Conservation (phyloP, 2,888 invertebrate genomes). For the Euclidia mi region DNA sequence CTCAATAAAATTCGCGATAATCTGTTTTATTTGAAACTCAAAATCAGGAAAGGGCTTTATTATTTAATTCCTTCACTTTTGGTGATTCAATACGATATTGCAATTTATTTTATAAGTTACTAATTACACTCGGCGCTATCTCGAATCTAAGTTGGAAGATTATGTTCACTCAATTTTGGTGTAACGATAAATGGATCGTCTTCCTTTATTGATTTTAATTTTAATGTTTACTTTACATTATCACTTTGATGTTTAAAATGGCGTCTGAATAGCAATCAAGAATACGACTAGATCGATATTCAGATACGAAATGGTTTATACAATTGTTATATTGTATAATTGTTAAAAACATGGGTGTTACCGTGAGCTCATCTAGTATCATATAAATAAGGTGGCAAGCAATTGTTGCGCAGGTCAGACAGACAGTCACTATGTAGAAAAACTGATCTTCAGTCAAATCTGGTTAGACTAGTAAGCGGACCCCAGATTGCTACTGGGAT, state of each 20-base stretch:
- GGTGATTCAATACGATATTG: constrained; percentile 56
- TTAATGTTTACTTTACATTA: background rate
- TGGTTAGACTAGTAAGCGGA: too few species aligned
- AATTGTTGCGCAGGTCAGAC: too few species aligned
- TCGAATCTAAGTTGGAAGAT: constrained; percentile 31
- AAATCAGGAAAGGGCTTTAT: constrained; percentile 66
- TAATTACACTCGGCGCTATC: constrained; percentile 44
- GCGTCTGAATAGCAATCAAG: too few species aligned
- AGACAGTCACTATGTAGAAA: too few species aligned
- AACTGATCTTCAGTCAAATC: too few species aligned
- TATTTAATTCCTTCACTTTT: constrained; percentile 66
- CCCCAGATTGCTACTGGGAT: too few species aligned
- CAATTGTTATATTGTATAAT: too few species aligned
- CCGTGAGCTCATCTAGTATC: too few species aligned
- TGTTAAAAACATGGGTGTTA: too few species aligned
- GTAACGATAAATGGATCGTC: constrained; percentile 4
- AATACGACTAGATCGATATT: too few species aligned
- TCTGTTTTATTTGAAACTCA: constrained; percentile 31
- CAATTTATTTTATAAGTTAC: constrained; percentile 53
- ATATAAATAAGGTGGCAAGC: too few species aligned
- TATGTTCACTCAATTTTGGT: constrained; percentile 6
- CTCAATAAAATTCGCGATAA: background rate
- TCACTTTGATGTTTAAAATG: background rate
- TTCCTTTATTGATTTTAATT: constrained; percentile 2
- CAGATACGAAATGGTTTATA: too few species aligned